A percentile compares a stretch with the other conserved stretches of the same genome.
Conservation (phyloP, 2,888 invertebrate genomes). For the Acrocera orbiculus region DNA sequence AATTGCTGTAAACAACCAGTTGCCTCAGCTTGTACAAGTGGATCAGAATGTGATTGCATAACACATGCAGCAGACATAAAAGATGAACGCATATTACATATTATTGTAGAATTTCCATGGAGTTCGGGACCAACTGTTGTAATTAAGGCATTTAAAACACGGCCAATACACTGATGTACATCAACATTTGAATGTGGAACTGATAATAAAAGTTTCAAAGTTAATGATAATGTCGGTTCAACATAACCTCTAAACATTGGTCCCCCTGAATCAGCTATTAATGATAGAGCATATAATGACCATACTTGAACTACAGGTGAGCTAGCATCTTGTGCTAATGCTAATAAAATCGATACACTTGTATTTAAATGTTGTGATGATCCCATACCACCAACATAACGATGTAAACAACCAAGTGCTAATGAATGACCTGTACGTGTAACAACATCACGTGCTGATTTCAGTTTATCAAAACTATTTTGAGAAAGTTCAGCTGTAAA, state of each 20-base stretch:
- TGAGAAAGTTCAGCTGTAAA: slow-evolving; percentile 82
- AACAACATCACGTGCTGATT: slow-evolving; percentile 71
- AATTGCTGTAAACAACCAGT: slow-evolving; percentile 91
- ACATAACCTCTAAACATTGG: slow-evolving; percentile 98
- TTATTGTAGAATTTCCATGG: slow-evolving; percentile 60
- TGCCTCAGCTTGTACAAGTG: slow-evolving; percentile 82
- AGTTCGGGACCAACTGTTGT: slow-evolving; percentile 97
- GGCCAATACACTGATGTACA: slow-evolving; percentile 83
- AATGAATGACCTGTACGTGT: slow-evolving; percentile 75
- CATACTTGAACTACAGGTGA: slow-evolving; percentile 95
- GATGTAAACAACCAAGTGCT: slow-evolving; percentile 88
- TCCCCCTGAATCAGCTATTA: slow-evolving; percentile 94
- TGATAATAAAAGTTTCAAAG: slow-evolving; percentile 72
- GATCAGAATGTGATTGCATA: slow-evolving; percentile 75
- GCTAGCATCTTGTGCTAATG: slow-evolving; percentile 82
- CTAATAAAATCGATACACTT: slow-evolving; percentile 84
- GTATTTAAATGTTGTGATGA: slow-evolving; percentile 88
- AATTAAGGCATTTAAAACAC: slow-evolving; percentile 84
- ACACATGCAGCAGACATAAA: slow-evolving; percentile 88
- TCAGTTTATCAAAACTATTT: slow-evolving; percentile 72
- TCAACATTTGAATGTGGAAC: slow-evolving; percentile 85
- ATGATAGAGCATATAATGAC: slow-evolving; percentile 87
- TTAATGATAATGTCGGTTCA: slow-evolving; percentile 78
- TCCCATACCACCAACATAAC: slow-evolving; percentile 90
- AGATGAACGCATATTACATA: slow-evolving; percentile 61